Evolutionary conservation across 1,140 invertebrate genomes (phyloP), one percentile per base, ranked within the genome.

Genomic region (Planococcus citri): DNA sequence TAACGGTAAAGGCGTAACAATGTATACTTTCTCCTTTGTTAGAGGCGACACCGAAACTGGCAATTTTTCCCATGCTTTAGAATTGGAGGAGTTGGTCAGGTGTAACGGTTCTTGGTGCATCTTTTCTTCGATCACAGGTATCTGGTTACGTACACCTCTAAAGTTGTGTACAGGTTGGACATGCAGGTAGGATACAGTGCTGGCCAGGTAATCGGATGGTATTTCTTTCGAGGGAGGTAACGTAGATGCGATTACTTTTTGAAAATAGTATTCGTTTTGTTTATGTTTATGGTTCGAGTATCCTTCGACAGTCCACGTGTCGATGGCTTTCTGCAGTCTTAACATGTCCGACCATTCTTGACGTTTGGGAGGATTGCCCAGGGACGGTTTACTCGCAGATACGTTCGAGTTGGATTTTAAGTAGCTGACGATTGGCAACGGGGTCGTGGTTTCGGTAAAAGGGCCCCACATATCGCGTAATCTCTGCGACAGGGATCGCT

Each of bases 291-390:
- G 75, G 57, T 82, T 83, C 9, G 83, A 84, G 37, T 33, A 88
- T 77, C 88, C 87, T 80, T 90, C 87, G 73, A 88, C 87, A 1
- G 88, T 91, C 89, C 89, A 91, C 37, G 88, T 87, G 74, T 91
- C 89, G 41, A 91, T 91, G 73, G 89, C 90, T 73, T 89, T 88
- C 75, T 91, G 88, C 64, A 91, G 76, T 74, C 85, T 85, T 25
- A 84, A 82, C 20, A 88, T 82, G 74, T 90, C 87, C 73, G 88
- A 87, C 0, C 83, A 83, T 12, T 77, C 76, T 25, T 77, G 73
- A 70, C 17, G 20, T 61, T 73, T 71, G 27, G 3, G 17, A 14
- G 27, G 33, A n/a, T 71, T 67, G 37, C 57, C 58, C n/a, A 68
- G 14, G 27, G 69, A 27, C 12, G 67, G 21, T 27, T 72, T 67